Base-by-base conservation (phyloP, 2,888 invertebrate species). In the Xanthorhoe spadicearia region DNA sequence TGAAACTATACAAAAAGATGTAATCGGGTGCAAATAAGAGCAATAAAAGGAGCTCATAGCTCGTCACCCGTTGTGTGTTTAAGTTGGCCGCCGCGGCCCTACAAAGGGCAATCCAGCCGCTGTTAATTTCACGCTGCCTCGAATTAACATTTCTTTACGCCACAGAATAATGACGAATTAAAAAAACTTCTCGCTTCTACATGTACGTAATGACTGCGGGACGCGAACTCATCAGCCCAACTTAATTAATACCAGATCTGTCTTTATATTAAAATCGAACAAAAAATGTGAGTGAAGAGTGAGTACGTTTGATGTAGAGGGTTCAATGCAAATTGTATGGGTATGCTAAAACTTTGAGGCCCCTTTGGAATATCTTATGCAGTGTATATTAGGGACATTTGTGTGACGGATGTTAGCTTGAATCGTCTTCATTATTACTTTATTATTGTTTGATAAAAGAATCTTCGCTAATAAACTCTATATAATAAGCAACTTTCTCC, bases 81-180 rank as follows among this genome's bases (percentile, higher is more conserved):
- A 92, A 90, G 84, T 83, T 81, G 81, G 88, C 86, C 88, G 90
- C 83, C 83, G 89, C 89, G 88, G 90, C 77, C 87, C 85, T 85
- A 92, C 92, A 93, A 93, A 93, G 91, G 88, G 85, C 87, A 82
- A 80, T 80, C 83, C 89, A 83, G 89, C 92, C 88, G 89, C 91
- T 92, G 90, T 93, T 93, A 93, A 93, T 93, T 93, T 93, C 93
- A 93, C 93, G 93, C 92, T 85, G 91, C 87, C 89, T 93, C 92
- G 89, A 93, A 93, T 93, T 93, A 93, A 94, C 93, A 93, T 94
- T 93, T 93, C 93, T 93, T 93, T 93, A 92, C 93, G 93, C 93
- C 92, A 92, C 89, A 89, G 87, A 91, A 92, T 93, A 93, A 93
- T 92, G 90, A 93, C 89, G 89, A 93, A 93, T 93, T 92, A 92